Base-by-base conservation (phyloP, 2,888 invertebrate genomes). In the Lamellibrachia columna region DNA sequence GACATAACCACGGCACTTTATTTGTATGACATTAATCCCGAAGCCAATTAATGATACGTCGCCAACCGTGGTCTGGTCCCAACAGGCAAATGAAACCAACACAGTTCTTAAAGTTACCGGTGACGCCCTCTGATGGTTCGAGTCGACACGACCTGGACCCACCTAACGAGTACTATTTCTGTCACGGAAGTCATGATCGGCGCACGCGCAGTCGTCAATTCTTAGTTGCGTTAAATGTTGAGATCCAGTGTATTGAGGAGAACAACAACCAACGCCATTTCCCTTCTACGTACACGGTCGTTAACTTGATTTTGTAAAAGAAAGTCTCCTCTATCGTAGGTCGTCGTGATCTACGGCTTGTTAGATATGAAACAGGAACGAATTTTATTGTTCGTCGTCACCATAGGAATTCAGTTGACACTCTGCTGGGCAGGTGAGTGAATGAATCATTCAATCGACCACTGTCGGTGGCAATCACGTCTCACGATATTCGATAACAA, bases 371-470 rank as follows among this genome's bases (percentile, higher is more conserved):
- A 75, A 75, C 75, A 22, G n/a, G 75, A 75, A 75, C 75, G 75
- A 22, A 75, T 75, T 75, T 75, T 75, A n/a, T 75, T 75, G 75
- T 75, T 75, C 22, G 75, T 75, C 75, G 75, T 75, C 22, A 75
- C 22, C n/a, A 75, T 22, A 75, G 75, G 75, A 75, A 75, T 75
- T 75, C n/a, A 75, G 75, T 75, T 75, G 75, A 75, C 75, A 75
- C 75, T 75, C 75, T 75, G 75, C 75, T 75, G 75, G 15, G 75
- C 75, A 75, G 75, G 75, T 75, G 75, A 75, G 75, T 75, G 75
- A 75, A 75, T 58, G 58, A 58, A 58, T 75, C 60, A 22, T 15
- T 60, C 75, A 75, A n/a, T 75, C 75, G 22, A n/a, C 75, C 15
- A 22, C 7, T 55, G 7, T 55, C 9, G 1, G 55, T 55, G 55